Evolutionary conservation across 2,113 vertebrate genomes (phyloP).

Genomic region (Rattus norvegicus): DNA sequence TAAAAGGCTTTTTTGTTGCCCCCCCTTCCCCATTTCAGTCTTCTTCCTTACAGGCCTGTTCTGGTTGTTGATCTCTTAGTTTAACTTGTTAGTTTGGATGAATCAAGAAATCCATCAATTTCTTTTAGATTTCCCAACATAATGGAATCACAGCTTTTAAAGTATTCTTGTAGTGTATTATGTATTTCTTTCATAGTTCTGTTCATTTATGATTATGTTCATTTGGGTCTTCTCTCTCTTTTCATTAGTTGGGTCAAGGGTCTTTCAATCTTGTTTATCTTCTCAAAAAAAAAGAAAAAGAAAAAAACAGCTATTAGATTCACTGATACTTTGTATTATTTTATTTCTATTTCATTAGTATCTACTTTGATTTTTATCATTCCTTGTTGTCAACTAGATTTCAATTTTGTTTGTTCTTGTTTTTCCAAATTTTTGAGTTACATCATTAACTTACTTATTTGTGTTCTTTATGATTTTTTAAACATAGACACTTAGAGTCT

Average conservation of each 20-base stretch:
- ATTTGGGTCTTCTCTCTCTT: neutral
- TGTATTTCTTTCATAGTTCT: neutral
- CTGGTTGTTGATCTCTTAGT: neutral
- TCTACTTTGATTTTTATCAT: neutral
- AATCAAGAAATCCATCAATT: neutral
- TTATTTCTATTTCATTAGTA: neutral
- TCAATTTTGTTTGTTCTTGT: neutral
- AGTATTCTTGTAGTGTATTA: neutral
- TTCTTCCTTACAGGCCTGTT: neutral
- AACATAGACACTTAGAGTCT: neutral
- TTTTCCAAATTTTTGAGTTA: neutral
- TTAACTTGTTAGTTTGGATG: neutral
- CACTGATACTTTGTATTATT: neutral
- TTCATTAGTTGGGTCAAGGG: neutral
- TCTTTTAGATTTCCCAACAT: neutral
- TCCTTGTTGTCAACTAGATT: neutral
- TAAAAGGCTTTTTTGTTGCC: neutral
- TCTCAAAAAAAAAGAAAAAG: neutral
- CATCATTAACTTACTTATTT: neutral
- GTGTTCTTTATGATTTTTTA: neutral
- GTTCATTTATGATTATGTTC: neutral
- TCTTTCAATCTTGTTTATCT: neutral
- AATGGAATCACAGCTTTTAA: neutral
- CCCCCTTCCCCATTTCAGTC: neutral
- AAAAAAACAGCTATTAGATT: neutral